phyloP scores from a whole-genome alignment of 2,797 vertebrate genomes.

The Microhierax caerulescens region DNA sequence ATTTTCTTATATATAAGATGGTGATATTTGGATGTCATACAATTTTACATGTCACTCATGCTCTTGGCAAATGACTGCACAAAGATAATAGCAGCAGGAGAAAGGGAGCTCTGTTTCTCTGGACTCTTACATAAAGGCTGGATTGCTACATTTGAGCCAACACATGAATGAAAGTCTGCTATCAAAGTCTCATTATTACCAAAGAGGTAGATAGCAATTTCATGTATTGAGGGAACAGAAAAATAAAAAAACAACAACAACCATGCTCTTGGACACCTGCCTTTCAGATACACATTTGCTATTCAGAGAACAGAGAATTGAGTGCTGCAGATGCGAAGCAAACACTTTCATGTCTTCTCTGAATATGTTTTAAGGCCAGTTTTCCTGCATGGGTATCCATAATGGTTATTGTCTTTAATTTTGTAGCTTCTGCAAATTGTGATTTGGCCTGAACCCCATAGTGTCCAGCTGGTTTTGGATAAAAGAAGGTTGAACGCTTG shows the following conservation, averaged over 20 bases:
- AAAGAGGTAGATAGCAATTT: constrained; percentile 16
- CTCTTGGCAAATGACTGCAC: not conserved
- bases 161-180: not conserved
- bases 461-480: constrained; percentile 4
- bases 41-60: not conserved
- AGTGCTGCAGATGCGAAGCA: not conserved
- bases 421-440: constrained; percentile 1
- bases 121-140: not conserved
- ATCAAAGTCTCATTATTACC: not conserved
- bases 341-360: not conserved
- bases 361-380: not conserved
- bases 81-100: not conserved
- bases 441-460: not conserved
- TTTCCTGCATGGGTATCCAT: not conserved
- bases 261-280: constrained; percentile 21
- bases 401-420: constrained; percentile 15
- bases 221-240: not conserved
- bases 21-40: not conserved
- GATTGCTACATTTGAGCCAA: not conserved
- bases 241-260: not conserved
- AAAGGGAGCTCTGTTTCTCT: not conserved
- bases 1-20: not conserved
- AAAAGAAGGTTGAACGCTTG: not conserved
- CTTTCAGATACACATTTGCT: not conserved
- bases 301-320: not conserved